These are phyloP conservation scores for Aldabrachelys gigantea DNA, from an alignment of 2,113 vertebrate genomes.

Conservation along the genomic window DNA sequence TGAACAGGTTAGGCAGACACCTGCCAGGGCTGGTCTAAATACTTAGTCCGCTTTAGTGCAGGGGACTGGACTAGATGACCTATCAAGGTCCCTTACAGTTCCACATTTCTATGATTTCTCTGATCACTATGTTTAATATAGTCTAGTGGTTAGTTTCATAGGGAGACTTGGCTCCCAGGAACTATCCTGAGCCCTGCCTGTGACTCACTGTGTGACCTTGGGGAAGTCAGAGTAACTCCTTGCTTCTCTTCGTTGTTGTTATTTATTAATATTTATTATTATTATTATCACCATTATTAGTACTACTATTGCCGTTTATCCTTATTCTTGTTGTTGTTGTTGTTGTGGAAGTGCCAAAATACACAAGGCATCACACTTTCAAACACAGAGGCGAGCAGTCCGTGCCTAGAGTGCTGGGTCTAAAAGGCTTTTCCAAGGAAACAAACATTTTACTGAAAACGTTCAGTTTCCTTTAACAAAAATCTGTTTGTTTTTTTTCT, in stretches of 20 bases:
- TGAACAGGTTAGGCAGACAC: neutral
- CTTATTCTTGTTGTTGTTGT: too few species aligned
- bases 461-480: neutral
- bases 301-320: too few species aligned
- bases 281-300: neutral
- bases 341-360: neutral
- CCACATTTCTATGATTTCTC: neutral
- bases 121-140: rapidly evolving
- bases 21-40: neutral
- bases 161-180: neutral
- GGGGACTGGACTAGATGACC: neutral
- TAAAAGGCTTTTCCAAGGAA: neutral
- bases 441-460: neutral
- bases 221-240: neutral
- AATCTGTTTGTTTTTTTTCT: neutral
- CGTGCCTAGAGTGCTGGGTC: neutral
- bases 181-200: neutral
- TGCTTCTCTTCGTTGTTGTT: neutral
- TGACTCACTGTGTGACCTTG: rapidly evolving
- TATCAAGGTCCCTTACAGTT: neutral
- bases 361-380: neutral
- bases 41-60: neutral
- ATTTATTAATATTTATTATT: neutral
- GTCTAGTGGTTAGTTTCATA: rapidly evolving
- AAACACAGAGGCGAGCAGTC: neutral